Evolutionary conservation across 2,888 invertebrate genomes (phyloP), one percentile per base, ranked within the genome.

Genomic region (Aethes cnicana): DNA sequence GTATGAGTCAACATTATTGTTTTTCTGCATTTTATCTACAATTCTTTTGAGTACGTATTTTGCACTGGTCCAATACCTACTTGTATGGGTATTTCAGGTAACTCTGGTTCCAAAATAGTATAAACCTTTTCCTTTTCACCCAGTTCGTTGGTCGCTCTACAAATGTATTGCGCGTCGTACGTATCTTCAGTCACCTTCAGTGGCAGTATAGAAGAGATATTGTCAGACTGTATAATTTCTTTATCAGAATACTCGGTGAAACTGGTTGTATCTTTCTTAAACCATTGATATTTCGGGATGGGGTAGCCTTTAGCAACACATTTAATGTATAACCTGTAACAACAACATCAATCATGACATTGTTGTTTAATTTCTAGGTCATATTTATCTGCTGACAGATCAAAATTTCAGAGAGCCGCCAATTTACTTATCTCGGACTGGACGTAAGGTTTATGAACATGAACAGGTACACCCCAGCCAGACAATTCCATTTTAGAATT

Each of bases 231-330:
- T 25, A 58, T 63, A n/a, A 81, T 72, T 30, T 74, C 69, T 6
- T 72, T 69, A 18, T 72, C 60, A 9, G 82, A 61, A 23, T 69
- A 74, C 54, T 81, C 79, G 1, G 65, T 63, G 12, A 81, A 54
- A 1, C 69, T 58, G 4, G 71, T 68, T 2, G 62, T 66, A 1
- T 69, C 48, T 20, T 76, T 74, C 55, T 73, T 70, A 54, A 77
- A 81, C 78, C 81, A 83, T 55, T 73, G 72, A 53, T 80, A 87
- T 3, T 72, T 68, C 0, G 86, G 78, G 5, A 58, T 44, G 0
- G 87, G 87, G 55, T 67, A 77, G 0, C 70, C 84, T 3, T 57
- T 58, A 3, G 84, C 81, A 11, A 64, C 63, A 57, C 87, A 88
- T 11, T 62, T 57, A 25, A 87, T 61, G 7, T 78, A 66, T 9